Evolutionary conservation across 2,113 vertebrate genomes (phyloP), one percentile per base, ranked within the genome.

Genomic region (Furnarius figulus): DNA sequence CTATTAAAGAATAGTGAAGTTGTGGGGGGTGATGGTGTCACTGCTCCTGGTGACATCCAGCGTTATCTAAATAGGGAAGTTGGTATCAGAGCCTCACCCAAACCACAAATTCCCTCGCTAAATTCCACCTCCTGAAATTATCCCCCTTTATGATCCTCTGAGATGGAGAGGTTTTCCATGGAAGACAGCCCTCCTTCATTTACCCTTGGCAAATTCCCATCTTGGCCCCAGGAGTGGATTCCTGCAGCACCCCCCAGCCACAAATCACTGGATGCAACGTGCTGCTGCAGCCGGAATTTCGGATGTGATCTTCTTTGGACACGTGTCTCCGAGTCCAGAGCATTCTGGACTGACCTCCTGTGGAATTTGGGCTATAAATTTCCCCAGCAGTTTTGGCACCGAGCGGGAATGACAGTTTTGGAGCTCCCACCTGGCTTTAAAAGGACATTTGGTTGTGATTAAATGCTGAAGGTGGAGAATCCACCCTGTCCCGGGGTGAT

Each of bases 401-500:
- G 12, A 67, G 42, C 0, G 2, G 30, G 73, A 75, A 67, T 42
- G 42, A 17, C 0, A 2, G 28, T 10, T 61, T 37, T 39, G 75
- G 79, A 83, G 42, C 37, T 37, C 82, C 39, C n/a, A 22, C 58
- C 28, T 40, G 21, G 35, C 56, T 80, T 81, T 25, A 39, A 13
- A 55, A 39, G 90, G 66, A 19, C 39, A 16, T 79, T 87, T 59
- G 62, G 28, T 23, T 47, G 82, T 20, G 33, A 62, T 89, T 86
- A 70, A 87, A 74, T 4, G 7, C 20, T 28, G 13, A 73, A 61
- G 40, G 59, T 73, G 55, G 63, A 73, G 73, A 74, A 81, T n/a
- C 63, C 19, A 16, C 30, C 27, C 11, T 1, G 0, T 15, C 24
- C 76, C 3, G 0, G 4, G 11, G 10, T 2, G 1, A n/a, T 65